Evolutionary conservation across 2,797 vertebrate species (phyloP).

Genomic region (Philypnodon macrostomus): DNA sequence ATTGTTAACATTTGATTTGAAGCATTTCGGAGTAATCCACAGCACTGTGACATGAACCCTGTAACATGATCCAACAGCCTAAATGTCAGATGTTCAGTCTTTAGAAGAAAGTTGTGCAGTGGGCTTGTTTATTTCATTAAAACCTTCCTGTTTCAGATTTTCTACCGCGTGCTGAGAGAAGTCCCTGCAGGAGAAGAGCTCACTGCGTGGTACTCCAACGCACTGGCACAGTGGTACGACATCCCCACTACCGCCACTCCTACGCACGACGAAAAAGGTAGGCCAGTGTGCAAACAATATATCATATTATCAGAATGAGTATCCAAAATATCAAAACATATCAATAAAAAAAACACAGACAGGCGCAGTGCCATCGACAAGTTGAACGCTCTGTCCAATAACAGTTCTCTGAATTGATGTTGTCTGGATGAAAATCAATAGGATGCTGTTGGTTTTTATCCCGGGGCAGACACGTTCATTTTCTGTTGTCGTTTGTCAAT

Average conservation of each 20-base stretch:
- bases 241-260: conserved; percentile 93
- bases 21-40: too few relatives aligned
- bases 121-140: not conserved
- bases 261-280: conserved; percentile 98
- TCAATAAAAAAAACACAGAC: not conserved
- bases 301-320: not conserved
- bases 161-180: conserved; percentile 89
- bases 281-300: too few relatives aligned
- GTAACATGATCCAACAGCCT: too few relatives aligned
- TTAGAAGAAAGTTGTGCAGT: too few relatives aligned
- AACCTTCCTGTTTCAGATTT: conserved; percentile 80
- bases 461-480: conserved; percentile 8
- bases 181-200: conserved; percentile 93
- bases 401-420: not conserved
- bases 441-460: conserved; percentile 7
- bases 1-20: not conserved
- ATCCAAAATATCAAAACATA: too few relatives aligned
- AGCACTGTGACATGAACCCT: too few relatives aligned
- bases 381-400: conserved; percentile 32
- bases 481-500: not conserved
- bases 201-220: conserved; percentile 92
- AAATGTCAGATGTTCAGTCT: too few relatives aligned
- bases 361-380: conserved; percentile 35
- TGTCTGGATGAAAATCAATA: conserved; percentile 44
- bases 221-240: conserved; percentile 95